Base-by-base conservation (phyloP, 2,797 vertebrate species). In the Pseudocheirus occidentalis region DNA sequence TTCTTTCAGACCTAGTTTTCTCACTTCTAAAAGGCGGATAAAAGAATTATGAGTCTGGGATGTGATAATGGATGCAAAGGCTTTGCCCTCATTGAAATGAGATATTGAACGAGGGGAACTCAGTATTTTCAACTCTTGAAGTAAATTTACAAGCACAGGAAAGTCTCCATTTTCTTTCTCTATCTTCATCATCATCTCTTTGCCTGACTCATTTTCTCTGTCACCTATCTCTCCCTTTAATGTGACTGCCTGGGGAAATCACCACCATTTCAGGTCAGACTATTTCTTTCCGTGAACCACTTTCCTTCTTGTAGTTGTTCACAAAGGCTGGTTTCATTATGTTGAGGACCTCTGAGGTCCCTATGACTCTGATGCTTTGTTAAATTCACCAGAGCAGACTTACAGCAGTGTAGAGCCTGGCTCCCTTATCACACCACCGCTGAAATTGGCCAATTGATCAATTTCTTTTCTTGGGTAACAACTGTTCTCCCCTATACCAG, bases 391-490 rank as follows among this genome's bases (percentile, higher is more conserved):
- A 87, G 73, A 46, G 40, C 40, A 46, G 73, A 87, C 73, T 87
- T 73, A 27, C 0, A 87, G 34, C 90, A 90, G 24, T 21, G 11
- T 10, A 58, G 59, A 92, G 16, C n/a, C n/a, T 40, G 18, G n/a
- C 4, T 3, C n/a, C 66, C 93, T 97, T 87, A 94, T 97, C 90
- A 95, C 73, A 96, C 93, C 73, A 50, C 13, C 92, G 93, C 89
- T 21, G 29, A 90, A 73, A 95, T 93, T 94, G 96, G 53, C 94
- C 95, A 91, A 1, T 97, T 95, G 91, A 66, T 93, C 93, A 96
- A 1, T 58, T 94, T 66, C 34, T 94, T 50, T 52, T 89, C 55
- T 73, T 91, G n/a, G 13, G 57, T 95, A 57, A 55, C 91, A 95
- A 96, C 94, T 97, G 92, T 73, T 46, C 18, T 81, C 58, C 59